Conservation (phyloP, 1,140 invertebrate species). For the Pissodes strobi region DNA sequence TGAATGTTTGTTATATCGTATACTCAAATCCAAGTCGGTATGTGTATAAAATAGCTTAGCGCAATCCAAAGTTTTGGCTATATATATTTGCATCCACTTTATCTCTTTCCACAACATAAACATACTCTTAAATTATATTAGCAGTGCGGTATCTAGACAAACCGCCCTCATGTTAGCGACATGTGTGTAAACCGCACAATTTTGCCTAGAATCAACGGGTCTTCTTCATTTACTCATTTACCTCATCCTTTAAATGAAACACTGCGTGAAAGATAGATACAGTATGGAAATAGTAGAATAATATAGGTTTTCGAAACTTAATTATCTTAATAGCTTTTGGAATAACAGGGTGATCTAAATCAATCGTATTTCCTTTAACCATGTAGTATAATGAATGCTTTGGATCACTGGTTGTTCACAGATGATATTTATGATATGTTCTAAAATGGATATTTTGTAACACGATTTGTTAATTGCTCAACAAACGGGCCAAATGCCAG, state of each 20-base stretch:
- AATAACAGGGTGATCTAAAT: background rate
- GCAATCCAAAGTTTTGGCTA: slow-evolving; percentile 12
- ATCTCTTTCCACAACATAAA: slow-evolving; percentile 15
- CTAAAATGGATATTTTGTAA: too few species aligned
- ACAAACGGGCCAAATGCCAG: too few species aligned
- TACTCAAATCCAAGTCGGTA: too few species aligned
- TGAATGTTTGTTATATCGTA: too few species aligned
- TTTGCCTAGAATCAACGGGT: slow-evolving; percentile 31
- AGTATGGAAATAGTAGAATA: slow-evolving; percentile 17
- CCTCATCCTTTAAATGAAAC: slow-evolving; percentile 37
- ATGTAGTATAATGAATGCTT: too few species aligned
- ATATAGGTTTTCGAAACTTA: slow-evolving; percentile 13
- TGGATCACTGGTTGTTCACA: too few species aligned
- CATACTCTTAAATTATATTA: slow-evolving; percentile 28
- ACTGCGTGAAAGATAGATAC: slow-evolving; percentile 44
- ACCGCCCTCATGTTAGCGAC: slow-evolving; percentile 25
- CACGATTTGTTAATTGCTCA: too few species aligned
- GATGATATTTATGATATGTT: background rate
- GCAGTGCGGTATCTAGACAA: slow-evolving; percentile 25
- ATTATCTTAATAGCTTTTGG: slow-evolving; percentile 17
- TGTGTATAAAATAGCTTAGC: too few species aligned
- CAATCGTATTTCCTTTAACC: too few species aligned
- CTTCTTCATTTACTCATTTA: slow-evolving; percentile 41
- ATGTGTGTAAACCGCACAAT: slow-evolving; percentile 31
- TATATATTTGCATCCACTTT: slow-evolving; percentile 14